phyloP scores from a whole-genome alignment of 2,797 vertebrate genomes.

The Numenius phaeopus region DNA sequence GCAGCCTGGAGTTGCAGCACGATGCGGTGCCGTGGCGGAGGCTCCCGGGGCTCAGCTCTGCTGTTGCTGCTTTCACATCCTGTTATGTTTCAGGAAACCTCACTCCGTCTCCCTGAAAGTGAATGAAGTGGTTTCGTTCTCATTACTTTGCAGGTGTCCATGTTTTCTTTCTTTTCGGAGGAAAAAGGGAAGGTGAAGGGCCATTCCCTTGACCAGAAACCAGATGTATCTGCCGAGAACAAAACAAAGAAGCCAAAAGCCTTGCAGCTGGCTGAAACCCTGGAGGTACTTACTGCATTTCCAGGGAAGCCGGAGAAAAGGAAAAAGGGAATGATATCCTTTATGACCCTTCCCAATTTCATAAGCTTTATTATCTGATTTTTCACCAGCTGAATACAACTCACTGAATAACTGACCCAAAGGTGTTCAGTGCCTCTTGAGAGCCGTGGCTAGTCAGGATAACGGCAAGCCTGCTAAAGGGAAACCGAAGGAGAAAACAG shows the following conservation, averaged over 20 bases:
- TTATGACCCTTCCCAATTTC: neutral
- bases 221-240: neutral
- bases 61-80: slow-evolving; percentile 38
- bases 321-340: neutral
- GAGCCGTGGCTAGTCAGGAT: accelerated
- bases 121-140: neutral
- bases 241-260: neutral
- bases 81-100: neutral
- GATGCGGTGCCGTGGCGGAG: neutral
- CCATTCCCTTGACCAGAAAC: neutral
- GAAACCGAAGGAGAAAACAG: neutral
- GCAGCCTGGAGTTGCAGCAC: slow-evolving; percentile 18
- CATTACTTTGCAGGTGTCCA: neutral
- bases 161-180: neutral
- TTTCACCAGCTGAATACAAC: neutral
- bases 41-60: neutral
- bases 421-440: neutral
- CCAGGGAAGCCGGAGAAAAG: neutral
- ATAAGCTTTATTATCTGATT: neutral
- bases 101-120: neutral
- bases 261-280: neutral
- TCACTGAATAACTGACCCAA: neutral
- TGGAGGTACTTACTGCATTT: neutral
- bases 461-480: neutral
- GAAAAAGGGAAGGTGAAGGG: slow-evolving; percentile 1